Evolutionary conservation across 2,888 invertebrate species (phyloP), one percentile per base, ranked within the genome.

Genomic region (Oeneis ivallda): DNA sequence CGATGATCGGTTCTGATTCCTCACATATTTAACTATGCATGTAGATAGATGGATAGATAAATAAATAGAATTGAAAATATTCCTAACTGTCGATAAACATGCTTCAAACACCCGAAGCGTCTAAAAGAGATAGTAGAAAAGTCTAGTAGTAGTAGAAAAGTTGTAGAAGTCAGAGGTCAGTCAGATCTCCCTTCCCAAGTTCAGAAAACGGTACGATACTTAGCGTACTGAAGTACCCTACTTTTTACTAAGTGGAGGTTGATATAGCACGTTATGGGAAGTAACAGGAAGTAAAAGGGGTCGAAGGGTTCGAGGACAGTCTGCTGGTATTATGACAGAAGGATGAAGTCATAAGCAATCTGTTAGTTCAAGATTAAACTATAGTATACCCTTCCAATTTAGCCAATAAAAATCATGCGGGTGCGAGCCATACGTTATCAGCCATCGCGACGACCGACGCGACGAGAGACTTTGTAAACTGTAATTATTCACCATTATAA

Each of bases 321-420:
- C 15, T 53, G n/a, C n/a, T 34, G 34, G 34, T 53, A 32, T 32
- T 32, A 50, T 50, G 34, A 53, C n/a, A 9, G 13, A 34, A 32
- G 10, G 5, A 7, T 7, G 17, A 56, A 41, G 19, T 41, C 39
- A 17, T 19, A 41, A 41, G 13, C 54, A 39, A n/a, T 15, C 19
- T 26, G 41, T n/a, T 47, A 47, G 43, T 57, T 17, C 37, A 57
- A 39, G 45, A 58, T 47, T 47, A 58, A 47, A 58, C 15, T 47
- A 60, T 50, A 17, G 17, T 56, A 60, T 79, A 79, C 78, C 78
- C 76, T 72, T 75, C 77, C 82, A 87, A 89, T 89, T 89, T 83
- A 87, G 80, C 81, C 86, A 90, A 90, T 91, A 88, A 89, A 90
- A 83, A 71, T 69, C 76, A 91, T 91, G 89, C 90, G 91, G 91